A percentile compares a stretch with the other conserved stretches of the same genome.
phyloP scores from a whole-genome alignment of 2,797 vertebrate species.

The Mus spretus region DNA sequence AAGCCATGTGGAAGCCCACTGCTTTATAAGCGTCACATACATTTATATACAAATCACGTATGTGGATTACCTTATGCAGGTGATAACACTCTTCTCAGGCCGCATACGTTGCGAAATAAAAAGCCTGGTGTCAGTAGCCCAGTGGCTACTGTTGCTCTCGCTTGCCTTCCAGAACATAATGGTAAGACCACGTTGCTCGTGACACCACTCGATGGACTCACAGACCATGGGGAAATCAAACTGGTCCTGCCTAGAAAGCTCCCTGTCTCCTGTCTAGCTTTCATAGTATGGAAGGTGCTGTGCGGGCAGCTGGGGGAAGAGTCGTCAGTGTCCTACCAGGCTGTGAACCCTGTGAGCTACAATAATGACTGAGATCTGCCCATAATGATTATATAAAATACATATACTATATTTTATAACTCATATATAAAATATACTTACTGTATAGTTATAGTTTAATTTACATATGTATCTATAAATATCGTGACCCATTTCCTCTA shows the following conservation, averaged over 20 bases:
- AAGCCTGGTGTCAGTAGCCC: not conserved
- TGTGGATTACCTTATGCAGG: not conserved
- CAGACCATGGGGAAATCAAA: not conserved
- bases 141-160: not conserved
- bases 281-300: not conserved
- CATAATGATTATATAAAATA: not conserved
- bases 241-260: not conserved
- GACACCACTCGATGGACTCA: not conserved
- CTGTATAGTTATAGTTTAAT: not conserved
- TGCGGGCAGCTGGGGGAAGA: not conserved
- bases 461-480: not conserved
- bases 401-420: not conserved
- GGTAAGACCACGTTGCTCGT: not conserved
- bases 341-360: not conserved
- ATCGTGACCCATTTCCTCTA: not conserved
- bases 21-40: not conserved
- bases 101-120: not conserved
- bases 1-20: not conserved
- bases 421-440: not conserved
- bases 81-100: not conserved
- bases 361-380: not conserved
- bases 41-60: not conserved
- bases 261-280: not conserved
- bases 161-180: not conserved
- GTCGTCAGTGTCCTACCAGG: no score